Evolutionary conservation across 2,797 vertebrate genomes (phyloP).

Genomic region (Pseudochromis fuscus): DNA sequence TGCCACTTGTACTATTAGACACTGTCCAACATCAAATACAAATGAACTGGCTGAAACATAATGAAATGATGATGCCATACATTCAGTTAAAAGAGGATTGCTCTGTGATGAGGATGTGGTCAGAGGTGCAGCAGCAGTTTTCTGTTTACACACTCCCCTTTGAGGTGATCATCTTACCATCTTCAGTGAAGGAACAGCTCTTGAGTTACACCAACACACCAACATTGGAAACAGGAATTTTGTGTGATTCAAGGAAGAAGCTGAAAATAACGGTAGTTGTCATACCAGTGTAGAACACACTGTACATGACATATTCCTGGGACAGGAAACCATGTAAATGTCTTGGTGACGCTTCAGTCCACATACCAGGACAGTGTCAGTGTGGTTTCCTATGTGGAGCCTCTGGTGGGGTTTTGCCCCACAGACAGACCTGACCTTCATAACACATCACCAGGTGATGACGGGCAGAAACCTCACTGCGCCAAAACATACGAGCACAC

Average conservation of each 20-base stretch:
- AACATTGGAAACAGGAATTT: slow-evolving; percentile 18
- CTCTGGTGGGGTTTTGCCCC: slow-evolving; percentile 70
- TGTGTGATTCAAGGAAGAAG: slow-evolving; percentile 2
- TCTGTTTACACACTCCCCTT: too few species aligned
- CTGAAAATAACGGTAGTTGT: slow-evolving; percentile 20
- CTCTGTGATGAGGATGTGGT: too few species aligned
- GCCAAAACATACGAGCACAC: slow-evolving; percentile 69
- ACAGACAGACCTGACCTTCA: slow-evolving; percentile 87
- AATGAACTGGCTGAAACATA: too few species aligned
- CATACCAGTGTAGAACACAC: slow-evolving; percentile 1
- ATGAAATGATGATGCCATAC: too few species aligned
- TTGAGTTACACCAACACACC: too few species aligned
- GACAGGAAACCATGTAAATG: slow-evolving; percentile 34
- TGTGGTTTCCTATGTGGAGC: slow-evolving; percentile 39
- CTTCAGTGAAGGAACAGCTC: too few species aligned
- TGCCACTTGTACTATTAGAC: too few species aligned
- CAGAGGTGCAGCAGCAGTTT: too few species aligned
- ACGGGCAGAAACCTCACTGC: slow-evolving; percentile 75
- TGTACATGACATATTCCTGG: slow-evolving; percentile 12
- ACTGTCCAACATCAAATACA: too few species aligned
- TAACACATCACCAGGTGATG: slow-evolving; percentile 89
- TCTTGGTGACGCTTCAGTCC: slow-evolving; percentile 48
- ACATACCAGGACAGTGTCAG: slow-evolving; percentile 57
- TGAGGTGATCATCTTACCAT: too few species aligned
- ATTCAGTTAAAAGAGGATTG: too few species aligned